phyloP scores from a whole-genome alignment of 2,888 invertebrate species.

The Adela reaumurella region DNA sequence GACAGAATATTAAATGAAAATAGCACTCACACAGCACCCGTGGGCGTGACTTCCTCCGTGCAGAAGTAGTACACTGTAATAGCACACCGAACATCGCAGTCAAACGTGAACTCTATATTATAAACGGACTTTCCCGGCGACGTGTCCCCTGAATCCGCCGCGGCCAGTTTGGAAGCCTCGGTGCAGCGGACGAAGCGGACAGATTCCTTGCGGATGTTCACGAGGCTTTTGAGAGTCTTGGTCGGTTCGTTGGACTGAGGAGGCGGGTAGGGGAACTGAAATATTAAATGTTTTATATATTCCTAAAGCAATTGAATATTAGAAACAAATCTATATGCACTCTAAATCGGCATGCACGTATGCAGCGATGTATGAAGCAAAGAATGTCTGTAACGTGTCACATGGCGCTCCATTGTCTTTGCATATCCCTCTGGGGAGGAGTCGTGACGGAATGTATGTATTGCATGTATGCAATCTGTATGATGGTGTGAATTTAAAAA shows the following conservation, averaged over 20 bases:
- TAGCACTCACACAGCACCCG: constrained; percentile 76
- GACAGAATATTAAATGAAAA: too few species aligned
- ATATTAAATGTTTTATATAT: too few species aligned
- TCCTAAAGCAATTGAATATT: too few species aligned
- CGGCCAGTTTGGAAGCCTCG: constrained; percentile 58
- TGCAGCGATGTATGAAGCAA: too few species aligned
- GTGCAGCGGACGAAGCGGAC: constrained; percentile 81
- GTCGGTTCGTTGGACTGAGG: constrained; percentile 96
- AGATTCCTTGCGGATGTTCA: constrained; percentile 97
- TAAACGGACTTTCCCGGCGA: constrained; percentile 67
- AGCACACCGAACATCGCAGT: constrained; percentile 90
- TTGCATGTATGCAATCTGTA: too few species aligned
- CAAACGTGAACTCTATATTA: constrained; percentile 96
- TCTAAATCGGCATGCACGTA: too few species aligned
- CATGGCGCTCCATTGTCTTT: too few species aligned
- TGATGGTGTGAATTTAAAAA: too few species aligned
- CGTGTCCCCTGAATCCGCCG: constrained; percentile 52
- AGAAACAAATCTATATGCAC: too few species aligned
- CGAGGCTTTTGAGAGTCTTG: constrained; percentile 90
- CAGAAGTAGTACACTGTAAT: constrained; percentile 96
- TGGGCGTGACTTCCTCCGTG: constrained; percentile 84
- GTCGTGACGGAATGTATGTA: too few species aligned
- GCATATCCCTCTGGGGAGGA: too few species aligned
- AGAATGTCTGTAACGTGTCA: too few species aligned
- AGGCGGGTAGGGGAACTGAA: constrained; percentile 93